Evolutionary conservation across 1,140 invertebrate genomes (phyloP).

Genomic region (Paramacrobiotus metropolitanus): DNA sequence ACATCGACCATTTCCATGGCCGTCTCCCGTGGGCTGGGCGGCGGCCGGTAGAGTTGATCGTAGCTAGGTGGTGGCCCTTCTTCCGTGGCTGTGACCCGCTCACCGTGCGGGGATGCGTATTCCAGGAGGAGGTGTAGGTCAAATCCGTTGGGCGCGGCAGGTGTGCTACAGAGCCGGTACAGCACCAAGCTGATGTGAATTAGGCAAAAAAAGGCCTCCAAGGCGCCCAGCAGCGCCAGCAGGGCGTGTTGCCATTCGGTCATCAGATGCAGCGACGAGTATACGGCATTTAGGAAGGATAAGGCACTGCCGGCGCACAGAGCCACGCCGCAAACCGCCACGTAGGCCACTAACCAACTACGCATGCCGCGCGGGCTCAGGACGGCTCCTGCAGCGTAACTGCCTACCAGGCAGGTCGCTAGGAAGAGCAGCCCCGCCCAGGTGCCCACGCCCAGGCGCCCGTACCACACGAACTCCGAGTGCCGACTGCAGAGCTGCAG

Average conservation of each 20-base stretch:
- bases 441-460: neutral
- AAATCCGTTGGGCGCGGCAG: neutral
- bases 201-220: neutral
- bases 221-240: neutral
- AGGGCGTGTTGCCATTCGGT: neutral
- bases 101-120: too few relatives aligned
- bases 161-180: neutral
- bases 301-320: neutral
- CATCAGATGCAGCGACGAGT: neutral
- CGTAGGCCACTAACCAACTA: neutral
- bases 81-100: neutral
- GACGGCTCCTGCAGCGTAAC: neutral
- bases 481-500: neutral
- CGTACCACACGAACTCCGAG: neutral
- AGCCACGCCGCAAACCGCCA: neutral
- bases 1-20: too few relatives aligned
- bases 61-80: neutral
- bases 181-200: neutral
- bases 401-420: neutral
- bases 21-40: too few relatives aligned
- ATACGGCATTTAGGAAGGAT: neutral
- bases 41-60: neutral
- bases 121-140: neutral
- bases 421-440: neutral
- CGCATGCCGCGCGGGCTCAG: neutral